Base-by-base conservation (phyloP, 2,797 vertebrate genomes). In the Jordanella pulchra region DNA sequence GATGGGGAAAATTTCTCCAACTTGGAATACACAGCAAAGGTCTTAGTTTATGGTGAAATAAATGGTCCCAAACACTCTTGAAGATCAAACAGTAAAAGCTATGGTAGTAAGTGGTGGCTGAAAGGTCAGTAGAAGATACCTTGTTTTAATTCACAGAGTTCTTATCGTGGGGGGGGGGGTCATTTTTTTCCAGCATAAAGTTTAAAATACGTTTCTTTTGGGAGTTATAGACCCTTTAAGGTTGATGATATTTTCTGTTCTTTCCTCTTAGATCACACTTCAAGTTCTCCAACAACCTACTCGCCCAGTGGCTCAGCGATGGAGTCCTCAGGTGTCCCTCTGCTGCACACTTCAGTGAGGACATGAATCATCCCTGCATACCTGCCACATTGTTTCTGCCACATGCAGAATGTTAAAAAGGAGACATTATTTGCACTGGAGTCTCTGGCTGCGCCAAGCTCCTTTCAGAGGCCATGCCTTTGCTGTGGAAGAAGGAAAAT, bases 311-410 rank as follows among this genome's bases (percentile, higher is more conserved):
- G 94, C 88, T 93, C 94, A 7, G 95, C 95, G 87, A 95, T 93
- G 2, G 87, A 95, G 68, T 98, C 96, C 0, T 97, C 97, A 0
- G 97, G 96, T 12, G 93, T 95, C 3, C 95, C 95, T 1, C 91
- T 97, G 42, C 91, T 95, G 53, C 58, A 86, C 91, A 83, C 94
- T 89, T 85, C 94, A 79, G 79, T 96, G 92, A 88, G 95, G 80
- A 95, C 83, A 77, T 93, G 88, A 93, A 45, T 71, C 60, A 6
- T 58, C 67, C 35, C 6, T 56, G 25, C 42, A 7, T 4, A 32
- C 67, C 65, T 17, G 76, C 44, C 54, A 7, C 35, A 28, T 67
- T 28, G 65, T 42, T 63, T 81, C 73, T 69, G 1, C 77, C 76
- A 71, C 55, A 5, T 42, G 17, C 2, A 17, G 67, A 77, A 69